A percentile compares a stretch with the other conserved stretches of the same genome.
These are phyloP conservation scores for Terebella lapidaria DNA, from an alignment of 2,888 invertebrate genomes.

Conservation along the genomic window DNA sequence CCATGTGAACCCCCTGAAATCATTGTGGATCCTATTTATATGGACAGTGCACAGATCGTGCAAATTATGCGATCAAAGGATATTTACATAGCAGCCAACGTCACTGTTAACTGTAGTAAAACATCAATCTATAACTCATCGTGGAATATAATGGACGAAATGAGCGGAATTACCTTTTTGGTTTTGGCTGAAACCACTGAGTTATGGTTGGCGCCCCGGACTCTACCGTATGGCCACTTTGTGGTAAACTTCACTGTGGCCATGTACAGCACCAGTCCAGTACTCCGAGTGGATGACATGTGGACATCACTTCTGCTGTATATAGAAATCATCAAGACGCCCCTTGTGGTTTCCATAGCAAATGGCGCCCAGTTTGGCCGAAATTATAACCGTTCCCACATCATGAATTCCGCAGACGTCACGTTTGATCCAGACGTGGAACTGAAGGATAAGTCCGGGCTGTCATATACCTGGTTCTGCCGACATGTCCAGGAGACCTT, in stretches of 20 bases:
- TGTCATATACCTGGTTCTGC: constrained; percentile 29
- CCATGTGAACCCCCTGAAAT: not conserved
- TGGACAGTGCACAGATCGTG: not conserved
- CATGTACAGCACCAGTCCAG: not conserved
- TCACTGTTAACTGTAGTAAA: not conserved
- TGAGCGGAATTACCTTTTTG: not conserved
- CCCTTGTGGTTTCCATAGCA: not conserved
- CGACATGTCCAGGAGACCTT: constrained; percentile 8
- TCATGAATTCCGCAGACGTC: constrained; percentile 16
- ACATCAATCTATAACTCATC: not conserved
- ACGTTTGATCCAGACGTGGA: constrained; percentile 27
- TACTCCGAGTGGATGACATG: not conserved
- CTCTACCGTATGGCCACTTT: constrained; percentile 1
- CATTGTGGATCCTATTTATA: not conserved
- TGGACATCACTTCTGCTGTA: not conserved
- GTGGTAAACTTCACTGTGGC: not conserved
- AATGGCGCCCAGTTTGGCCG: constrained; percentile 17
- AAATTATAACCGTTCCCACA: not conserved
- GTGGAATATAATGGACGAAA: not conserved
- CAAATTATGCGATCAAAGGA: not conserved
- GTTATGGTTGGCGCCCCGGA: not conserved
- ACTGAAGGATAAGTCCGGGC: constrained; percentile 21
- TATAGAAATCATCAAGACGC: not conserved
- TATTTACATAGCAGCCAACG: not conserved
- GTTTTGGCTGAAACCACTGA: not conserved